Base-by-base conservation (phyloP, 2,888 invertebrate species). In the Tetramorium bicarinatum region DNA sequence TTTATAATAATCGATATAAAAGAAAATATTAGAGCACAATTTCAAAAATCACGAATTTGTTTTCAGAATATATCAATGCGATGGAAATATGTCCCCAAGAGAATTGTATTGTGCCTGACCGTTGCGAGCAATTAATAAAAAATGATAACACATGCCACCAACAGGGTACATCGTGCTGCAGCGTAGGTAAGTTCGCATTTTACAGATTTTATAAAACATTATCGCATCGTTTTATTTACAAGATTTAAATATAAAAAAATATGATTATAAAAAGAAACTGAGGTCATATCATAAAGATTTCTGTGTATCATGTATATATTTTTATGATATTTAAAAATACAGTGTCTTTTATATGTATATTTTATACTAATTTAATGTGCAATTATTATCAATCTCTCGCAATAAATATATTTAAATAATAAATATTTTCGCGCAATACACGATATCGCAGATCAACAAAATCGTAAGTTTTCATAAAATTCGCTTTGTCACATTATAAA, bases 101-200 rank as follows among this genome's bases (percentile, higher is more conserved):
- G 18, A 89, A 90, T 25, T 92, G 92, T 49, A 1, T 92, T n/a
- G 3, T 80, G 2, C 2, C 76, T 8, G n/a, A 82, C 0, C 76
- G 87, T 29, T 92, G 92, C 21, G 87, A 89, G 0, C 8, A 3
- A 8, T 1, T 3, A 2, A 0, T 81, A 0, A 38, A 11, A 1
- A 25, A 13, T 9, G 44, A 56, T 52, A 29, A 34, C 29, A 6
- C 38, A 18, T 89, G 89, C 64, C 21, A 54, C 0, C 1, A 66
- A 54, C 29, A 81, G 4, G 62, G 47, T 21, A 69, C 74, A 38
- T 21, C 18, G 8, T 90, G 90, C 72, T 90, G 90, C 62, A 85
- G 84, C 25, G 13, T 90, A 7, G 83, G 90, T 90, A 44, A 85
- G 87, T 83, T 64, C 15, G 3, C 21, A 75, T 6, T n/a, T 38